Evolutionary conservation across 2,888 invertebrate species (phyloP).

Genomic region (Drosophila subsilvestris): DNA sequence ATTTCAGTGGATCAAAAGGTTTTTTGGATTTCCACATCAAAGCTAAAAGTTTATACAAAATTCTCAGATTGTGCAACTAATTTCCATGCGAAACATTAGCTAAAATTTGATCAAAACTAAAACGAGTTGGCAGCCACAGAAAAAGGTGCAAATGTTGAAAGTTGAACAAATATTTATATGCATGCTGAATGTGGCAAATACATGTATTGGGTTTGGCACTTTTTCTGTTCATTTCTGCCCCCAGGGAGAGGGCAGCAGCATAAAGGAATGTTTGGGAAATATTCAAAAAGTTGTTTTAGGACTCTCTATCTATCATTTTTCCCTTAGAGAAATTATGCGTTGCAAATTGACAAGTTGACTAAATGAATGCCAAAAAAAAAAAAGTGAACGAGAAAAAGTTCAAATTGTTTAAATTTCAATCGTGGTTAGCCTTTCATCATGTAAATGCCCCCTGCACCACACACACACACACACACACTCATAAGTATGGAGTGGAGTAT

Average conservation of each 20-base stretch:
- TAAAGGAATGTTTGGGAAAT: slow-evolving; percentile 32
- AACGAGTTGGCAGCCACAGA: neutral
- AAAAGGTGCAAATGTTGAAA: slow-evolving; percentile 16
- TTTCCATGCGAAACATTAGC: slow-evolving; percentile 5
- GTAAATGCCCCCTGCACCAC: slow-evolving; percentile 44
- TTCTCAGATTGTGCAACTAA: slow-evolving; percentile 1
- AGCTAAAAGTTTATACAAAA: slow-evolving; percentile 5
- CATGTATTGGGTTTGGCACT: neutral
- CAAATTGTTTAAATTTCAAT: slow-evolving; percentile 68
- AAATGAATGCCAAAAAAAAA: slow-evolving; percentile 31
- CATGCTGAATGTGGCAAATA: slow-evolving; percentile 41
- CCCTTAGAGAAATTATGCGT: slow-evolving; percentile 38
- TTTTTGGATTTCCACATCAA: slow-evolving; percentile 34
- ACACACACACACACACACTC: slow-evolving; percentile 41
- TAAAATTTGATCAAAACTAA: slow-evolving; percentile 1
- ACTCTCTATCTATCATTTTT: slow-evolving; percentile 16
- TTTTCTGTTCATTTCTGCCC: too few species aligned
- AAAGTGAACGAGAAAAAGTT: slow-evolving; percentile 30
- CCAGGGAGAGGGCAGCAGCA: neutral
- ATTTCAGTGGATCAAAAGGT: neutral
- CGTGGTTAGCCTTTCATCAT: slow-evolving; percentile 56
- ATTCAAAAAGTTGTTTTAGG: slow-evolving; percentile 17
- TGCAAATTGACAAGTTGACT: slow-evolving; percentile 47
- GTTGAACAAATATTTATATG: slow-evolving; percentile 36
- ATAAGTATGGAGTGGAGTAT: slow-evolving; percentile 18